Percentiles rank a stretch among this genome's conserved stretches.
phyloP scores from a whole-genome alignment of 2,888 invertebrate species.

The Lasioglossum malachurum region DNA sequence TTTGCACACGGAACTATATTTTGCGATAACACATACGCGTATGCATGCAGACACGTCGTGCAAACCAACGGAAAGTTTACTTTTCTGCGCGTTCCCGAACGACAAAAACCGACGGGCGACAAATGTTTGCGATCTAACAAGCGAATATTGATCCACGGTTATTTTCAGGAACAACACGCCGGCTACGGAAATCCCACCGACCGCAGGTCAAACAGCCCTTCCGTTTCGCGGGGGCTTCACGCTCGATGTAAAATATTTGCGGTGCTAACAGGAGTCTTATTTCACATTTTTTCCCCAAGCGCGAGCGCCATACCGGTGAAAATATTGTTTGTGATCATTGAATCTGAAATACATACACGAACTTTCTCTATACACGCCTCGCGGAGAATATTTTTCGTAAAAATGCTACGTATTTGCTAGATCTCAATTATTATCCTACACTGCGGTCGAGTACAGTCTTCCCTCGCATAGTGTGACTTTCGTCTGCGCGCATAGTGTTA shows the following conservation, averaged over 20 bases:
- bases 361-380: too few species aligned
- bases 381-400: background rate
- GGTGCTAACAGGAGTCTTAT: conserved; percentile 17
- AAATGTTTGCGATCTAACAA: conserved; percentile 44
- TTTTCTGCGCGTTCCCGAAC: background rate
- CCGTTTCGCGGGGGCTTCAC: background rate
- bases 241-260: conserved; percentile 34
- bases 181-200: background rate
- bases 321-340: background rate
- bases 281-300: too few species aligned
- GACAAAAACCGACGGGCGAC: background rate
- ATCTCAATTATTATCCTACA: too few species aligned
- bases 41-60: background rate
- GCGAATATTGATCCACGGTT: conserved; percentile 23
- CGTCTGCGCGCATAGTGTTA: too few species aligned
- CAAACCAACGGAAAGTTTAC: background rate
- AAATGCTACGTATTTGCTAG: too few species aligned
- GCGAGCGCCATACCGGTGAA: background rate
- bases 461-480: too few species aligned
- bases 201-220: background rate
- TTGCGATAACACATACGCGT: background rate
- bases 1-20: background rate
- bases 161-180: conserved; percentile 43
- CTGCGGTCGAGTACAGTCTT: too few species aligned
- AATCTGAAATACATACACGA: background rate